Evolutionary conservation across 2,888 invertebrate species (phyloP).

Genomic region (Mystacides longicornis): DNA sequence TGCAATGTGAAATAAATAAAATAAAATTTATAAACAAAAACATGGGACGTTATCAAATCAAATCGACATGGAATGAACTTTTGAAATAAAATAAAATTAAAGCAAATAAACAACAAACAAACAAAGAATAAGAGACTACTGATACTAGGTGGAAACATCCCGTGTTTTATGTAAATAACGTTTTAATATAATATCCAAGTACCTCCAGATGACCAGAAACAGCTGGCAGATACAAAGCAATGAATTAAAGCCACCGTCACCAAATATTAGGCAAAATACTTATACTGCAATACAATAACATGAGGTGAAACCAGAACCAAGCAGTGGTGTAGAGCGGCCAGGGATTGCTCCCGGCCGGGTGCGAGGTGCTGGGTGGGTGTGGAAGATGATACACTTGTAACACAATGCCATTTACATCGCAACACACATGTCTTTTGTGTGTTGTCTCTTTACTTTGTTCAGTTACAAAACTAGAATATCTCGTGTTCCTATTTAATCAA

Average conservation of each 20-base stretch:
- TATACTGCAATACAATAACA: conserved; percentile 3
- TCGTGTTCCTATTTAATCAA: neutral
- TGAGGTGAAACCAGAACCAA: conserved; percentile 22
- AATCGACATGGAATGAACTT: too few species aligned
- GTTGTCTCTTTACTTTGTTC: neutral
- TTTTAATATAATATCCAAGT: conserved; percentile 15
- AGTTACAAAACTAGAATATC: conserved; percentile 23
- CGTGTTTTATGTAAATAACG: conserved; percentile 21
- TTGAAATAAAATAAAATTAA: too few species aligned
- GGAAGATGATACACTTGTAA: too few species aligned
- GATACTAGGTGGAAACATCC: conserved; percentile 21
- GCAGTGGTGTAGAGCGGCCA: conserved; percentile 11
- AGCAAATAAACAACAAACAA: conserved; percentile 9
- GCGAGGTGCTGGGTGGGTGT: neutral
- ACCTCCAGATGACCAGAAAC: conserved; percentile 23
- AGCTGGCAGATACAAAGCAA: conserved; percentile 24
- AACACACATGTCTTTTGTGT: neutral
- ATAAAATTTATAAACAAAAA: conserved; percentile 22
- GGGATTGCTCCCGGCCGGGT: neutral
- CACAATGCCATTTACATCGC: too few species aligned
- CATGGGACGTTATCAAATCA: conserved; percentile 22
- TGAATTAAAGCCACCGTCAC: conserved; percentile 25
- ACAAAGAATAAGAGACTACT: conserved; percentile 12
- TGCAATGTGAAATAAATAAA: conserved; percentile 26
- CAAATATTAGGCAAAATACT: conserved; percentile 19